phyloP scores from a whole-genome alignment of 2,888 invertebrate species.

The Hypselothyrea guttata region DNA sequence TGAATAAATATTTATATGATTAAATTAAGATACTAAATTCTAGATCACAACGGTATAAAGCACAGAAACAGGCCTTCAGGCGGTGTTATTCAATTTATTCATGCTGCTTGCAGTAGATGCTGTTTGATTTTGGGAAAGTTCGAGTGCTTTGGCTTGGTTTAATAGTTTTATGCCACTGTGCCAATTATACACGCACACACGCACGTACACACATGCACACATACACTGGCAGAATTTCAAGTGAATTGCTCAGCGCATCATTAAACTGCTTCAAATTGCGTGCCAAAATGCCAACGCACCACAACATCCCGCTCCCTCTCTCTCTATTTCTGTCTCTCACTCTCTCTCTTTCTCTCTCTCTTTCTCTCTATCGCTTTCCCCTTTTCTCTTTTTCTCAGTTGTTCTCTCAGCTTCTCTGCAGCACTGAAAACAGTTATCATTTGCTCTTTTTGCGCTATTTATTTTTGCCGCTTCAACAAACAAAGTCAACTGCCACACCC shows the following conservation, averaged over 20 bases:
- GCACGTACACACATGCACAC: conserved; percentile 2
- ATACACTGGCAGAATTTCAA: conserved; percentile 15
- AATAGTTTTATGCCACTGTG: conserved; percentile 18
- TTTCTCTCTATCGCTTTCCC: conserved; percentile 3
- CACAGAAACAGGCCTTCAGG: no score
- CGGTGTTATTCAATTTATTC: no score
- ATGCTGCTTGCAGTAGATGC: no score
- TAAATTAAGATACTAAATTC: no score
- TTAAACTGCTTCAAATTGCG: conserved; percentile 57
- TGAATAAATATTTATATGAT: no score
- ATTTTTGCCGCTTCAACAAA: conserved; percentile 75
- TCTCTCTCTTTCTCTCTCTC: not conserved
- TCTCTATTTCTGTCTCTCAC: not conserved
- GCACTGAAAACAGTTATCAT: conserved; percentile 38
- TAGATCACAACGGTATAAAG: no score
- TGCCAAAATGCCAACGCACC: conserved; percentile 35
- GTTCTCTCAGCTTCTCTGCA: not conserved
- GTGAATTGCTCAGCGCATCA: conserved; percentile 47
- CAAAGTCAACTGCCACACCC: conserved; percentile 53
- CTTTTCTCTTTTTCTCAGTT: not conserved
- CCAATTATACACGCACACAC: not conserved
- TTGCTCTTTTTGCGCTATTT: conserved; percentile 64
- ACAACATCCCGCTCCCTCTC: not conserved
- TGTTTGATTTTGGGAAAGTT: no score
- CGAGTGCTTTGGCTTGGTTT: no score